phyloP scores from a whole-genome alignment of 1,140 invertebrate genomes.

The Bradynema listronoti region DNA sequence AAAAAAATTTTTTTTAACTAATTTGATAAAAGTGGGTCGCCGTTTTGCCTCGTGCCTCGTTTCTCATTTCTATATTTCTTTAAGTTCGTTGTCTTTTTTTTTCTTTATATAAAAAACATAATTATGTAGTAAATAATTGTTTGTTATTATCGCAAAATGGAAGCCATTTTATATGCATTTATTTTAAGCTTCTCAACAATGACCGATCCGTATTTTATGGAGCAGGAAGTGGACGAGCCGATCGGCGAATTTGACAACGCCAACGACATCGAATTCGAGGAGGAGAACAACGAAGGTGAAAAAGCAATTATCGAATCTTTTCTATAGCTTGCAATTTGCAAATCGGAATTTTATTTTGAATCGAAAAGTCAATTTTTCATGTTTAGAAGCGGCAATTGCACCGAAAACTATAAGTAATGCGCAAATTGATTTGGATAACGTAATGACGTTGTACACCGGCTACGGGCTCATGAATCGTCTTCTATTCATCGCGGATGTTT shows the following conservation, averaged over 20 bases:
- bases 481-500: constrained; percentile 26
- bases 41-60: too few relatives aligned
- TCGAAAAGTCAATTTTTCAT: constrained; percentile 4
- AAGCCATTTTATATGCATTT: too few relatives aligned
- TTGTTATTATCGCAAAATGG: too few relatives aligned
- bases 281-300: constrained; percentile 14
- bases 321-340: not conserved
- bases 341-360: too few relatives aligned
- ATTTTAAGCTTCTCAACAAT: too few relatives aligned
- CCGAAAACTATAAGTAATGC: constrained; percentile 23
- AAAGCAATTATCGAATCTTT: not conserved
- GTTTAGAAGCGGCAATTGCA: constrained; percentile 5
- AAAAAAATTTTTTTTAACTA: too few relatives aligned
- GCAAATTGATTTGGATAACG: constrained; percentile 29
- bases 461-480: constrained; percentile 35
- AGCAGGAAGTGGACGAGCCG: constrained; percentile 29
- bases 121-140: too few relatives aligned
- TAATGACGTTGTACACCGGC: constrained; percentile 23
- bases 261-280: constrained; percentile 25
- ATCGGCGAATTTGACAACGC: constrained; percentile 28
- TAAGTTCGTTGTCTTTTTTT: too few relatives aligned
- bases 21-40: too few relatives aligned
- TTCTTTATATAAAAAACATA: too few relatives aligned
- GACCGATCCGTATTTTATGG: too few relatives aligned
- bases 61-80: too few relatives aligned